These are phyloP conservation scores for Triplophysa tibetana DNA, from an alignment of 2,113 vertebrate genomes.

Conservation along the genomic window DNA sequence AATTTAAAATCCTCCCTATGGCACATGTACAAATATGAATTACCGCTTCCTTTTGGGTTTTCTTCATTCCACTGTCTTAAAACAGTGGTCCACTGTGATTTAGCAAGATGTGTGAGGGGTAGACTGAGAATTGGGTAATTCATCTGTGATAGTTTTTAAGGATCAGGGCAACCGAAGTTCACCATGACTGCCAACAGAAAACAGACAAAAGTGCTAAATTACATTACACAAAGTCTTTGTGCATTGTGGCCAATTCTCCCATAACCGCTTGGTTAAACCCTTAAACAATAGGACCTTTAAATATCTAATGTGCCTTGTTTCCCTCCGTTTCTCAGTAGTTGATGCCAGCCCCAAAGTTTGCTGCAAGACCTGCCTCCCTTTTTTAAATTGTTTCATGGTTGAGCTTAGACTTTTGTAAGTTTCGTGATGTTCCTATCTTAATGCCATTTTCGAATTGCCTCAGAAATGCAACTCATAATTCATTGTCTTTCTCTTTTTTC, in stretches of 20 bases:
- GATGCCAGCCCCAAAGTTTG: slow-evolving; percentile 13
- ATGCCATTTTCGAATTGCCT: slow-evolving; percentile 36
- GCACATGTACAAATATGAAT: slow-evolving; percentile 33
- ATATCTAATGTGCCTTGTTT: slow-evolving; percentile 33
- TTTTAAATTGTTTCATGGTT: slow-evolving; percentile 40
- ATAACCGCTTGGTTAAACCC: slow-evolving; percentile 36
- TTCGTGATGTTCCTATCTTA: slow-evolving; percentile 41
- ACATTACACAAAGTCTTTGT: slow-evolving; percentile 49
- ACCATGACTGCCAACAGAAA: slow-evolving; percentile 54
- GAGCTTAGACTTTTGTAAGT: slow-evolving; percentile 27
- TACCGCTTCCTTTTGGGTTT: slow-evolving; percentile 29
- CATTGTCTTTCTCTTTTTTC: slow-evolving; percentile 8
- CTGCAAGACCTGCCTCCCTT: slow-evolving; percentile 35
- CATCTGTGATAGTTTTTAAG: slow-evolving; percentile 45
- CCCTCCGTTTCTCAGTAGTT: slow-evolving; percentile 7
- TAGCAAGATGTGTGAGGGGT: slow-evolving; percentile 48
- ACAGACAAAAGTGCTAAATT: slow-evolving; percentile 53
- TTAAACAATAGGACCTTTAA: slow-evolving; percentile 54
- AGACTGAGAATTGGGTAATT: slow-evolving; percentile 48
- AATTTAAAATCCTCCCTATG: slow-evolving; percentile 7
- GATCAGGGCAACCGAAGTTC: slow-evolving; percentile 55
- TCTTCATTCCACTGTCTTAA: slow-evolving; percentile 51
- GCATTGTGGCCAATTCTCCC: slow-evolving; percentile 15
- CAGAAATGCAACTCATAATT: slow-evolving; percentile 37
- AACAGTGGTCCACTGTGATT: slow-evolving; percentile 50